Base-by-base conservation (phyloP, 2,888 invertebrate genomes). In the Noctua janthe region DNA sequence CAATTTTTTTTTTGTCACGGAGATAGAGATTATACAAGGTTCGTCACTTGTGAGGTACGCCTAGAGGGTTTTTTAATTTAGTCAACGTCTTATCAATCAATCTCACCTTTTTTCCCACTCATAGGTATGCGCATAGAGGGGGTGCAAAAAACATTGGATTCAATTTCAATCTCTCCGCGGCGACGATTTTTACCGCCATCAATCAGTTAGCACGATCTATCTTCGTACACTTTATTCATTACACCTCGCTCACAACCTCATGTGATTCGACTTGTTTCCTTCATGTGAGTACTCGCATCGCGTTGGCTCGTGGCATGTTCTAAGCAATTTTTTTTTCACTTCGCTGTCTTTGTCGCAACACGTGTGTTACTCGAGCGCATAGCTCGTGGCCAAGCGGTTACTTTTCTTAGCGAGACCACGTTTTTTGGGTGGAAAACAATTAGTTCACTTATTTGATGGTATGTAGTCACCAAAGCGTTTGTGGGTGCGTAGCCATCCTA, bases 191-290 rank as follows among this genome's bases (percentile, higher is more conserved):
- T 67, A 77, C 51, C 43, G 43, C 83, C 66, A 78, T 82, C 78
- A 78, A 82, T 82, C 81, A 71, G 66, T 59, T 51, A 43, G n/a
- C 35, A 59, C 82, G 35, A 82, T 78, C 71, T 67, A 67, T 83
- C 78, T 82, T 82, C 23, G 83, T 59, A 69, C 59, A 15, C 54
- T 71, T 66, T 20, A 76, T 47, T 81, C 8, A 62, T 67, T 47
- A 4, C 10, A n/a, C 47, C 47, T n/a, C 49, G 69, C 47, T 69
- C 69, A 47, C 69, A 15, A 47, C n/a, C 17, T 69, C 69, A 17
- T 4, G 47, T 8, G 17, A 20, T 29, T n/a, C 47, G 15, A 69
- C 69, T 47, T 29, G 69, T 51, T 49, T 51, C 51, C 20, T 54
- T 7, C 51, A 6, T 67, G 23, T 39, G 11, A 39, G 13, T 67